These are phyloP conservation scores for Lutjanus argentimaculatus DNA, from an alignment of 2,797 vertebrate species.

Conservation along the genomic window DNA sequence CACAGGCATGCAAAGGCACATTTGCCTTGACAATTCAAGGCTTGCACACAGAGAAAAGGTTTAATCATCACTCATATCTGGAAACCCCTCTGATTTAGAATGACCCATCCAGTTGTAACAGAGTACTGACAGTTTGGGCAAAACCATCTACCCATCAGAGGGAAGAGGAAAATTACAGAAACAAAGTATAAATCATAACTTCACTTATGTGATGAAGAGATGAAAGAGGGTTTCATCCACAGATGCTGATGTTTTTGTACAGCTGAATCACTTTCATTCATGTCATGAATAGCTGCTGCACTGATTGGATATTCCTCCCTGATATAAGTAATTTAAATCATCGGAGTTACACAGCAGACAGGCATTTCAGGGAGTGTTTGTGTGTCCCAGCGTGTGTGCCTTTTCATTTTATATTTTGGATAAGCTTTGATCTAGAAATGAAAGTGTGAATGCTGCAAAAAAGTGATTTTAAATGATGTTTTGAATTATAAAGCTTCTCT, in stretches of 20 bases:
- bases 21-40: neutral
- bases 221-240: constrained; percentile 32
- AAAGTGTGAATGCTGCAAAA: constrained; percentile 28
- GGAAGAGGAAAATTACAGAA: neutral
- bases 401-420: constrained; percentile 23
- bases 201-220: neutral
- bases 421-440: constrained; percentile 29
- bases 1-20: neutral
- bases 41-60: neutral
- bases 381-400: neutral
- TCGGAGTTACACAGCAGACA: neutral
- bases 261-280: constrained; percentile 16
- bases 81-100: neutral
- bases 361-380: neutral
- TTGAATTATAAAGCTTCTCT: constrained; percentile 5
- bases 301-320: constrained; percentile 8
- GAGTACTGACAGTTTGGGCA: neutral
- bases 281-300: constrained; percentile 7
- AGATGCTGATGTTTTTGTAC: constrained; percentile 6
- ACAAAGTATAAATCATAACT: neutral
- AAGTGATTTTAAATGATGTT: constrained; percentile 10
- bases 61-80: neutral
- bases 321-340: constrained; percentile 21
- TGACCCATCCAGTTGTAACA: neutral
- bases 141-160: neutral